Base-by-base conservation (phyloP, 2,888 invertebrate genomes). In the Hemaris fuciformis region DNA sequence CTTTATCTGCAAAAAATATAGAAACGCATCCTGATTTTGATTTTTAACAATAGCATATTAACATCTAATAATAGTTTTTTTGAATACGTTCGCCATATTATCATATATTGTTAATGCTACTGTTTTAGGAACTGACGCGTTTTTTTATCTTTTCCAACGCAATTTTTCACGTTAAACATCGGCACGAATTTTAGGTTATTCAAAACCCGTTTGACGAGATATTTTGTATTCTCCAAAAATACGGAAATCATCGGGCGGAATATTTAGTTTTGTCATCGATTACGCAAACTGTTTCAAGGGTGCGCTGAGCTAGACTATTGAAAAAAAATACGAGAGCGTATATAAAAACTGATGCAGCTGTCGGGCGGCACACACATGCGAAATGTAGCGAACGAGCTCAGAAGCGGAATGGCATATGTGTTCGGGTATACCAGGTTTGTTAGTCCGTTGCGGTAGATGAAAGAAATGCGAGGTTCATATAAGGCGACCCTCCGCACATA, bases 281-380 rank as follows among this genome's bases (percentile, higher is more conserved):
- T 92, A 90, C 92, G 92, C 92, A 92, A 92, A 92, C 92, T 91
- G 91, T 92, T 92, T 92, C 92, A 92, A 92, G 92, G 92, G 92
- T 92, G 91, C 89, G 87, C 80, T 83, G 83, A 75, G 81, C 75
- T 80, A 80, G 79, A 80, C 83, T 78, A 89, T 90, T 90, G 90
- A 90, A 89, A 92, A 92, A 92, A 92, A 92, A 90, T 89, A 85
- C 83, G 84, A 89, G 91, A 87, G 87, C 85, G 83, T 90, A 89
- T 87, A 91, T 89, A 92, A 92, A 92, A 91, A 92, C 90, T 78
- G 75, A 82, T 87, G 92, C 92, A 92, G 92, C 92, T 92, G 92
- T 89, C 89, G 87, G 72, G 79, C 72, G 83, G 84, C 89, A 89
- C 92, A 91, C 91, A 92, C 91, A 92, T 91, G 92, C 92, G 92